Percentiles rank a stretch among this genome's conserved stretches.
phyloP scores from a whole-genome alignment of 2,113 vertebrate genomes.

The Antidorcas marsupialis region DNA sequence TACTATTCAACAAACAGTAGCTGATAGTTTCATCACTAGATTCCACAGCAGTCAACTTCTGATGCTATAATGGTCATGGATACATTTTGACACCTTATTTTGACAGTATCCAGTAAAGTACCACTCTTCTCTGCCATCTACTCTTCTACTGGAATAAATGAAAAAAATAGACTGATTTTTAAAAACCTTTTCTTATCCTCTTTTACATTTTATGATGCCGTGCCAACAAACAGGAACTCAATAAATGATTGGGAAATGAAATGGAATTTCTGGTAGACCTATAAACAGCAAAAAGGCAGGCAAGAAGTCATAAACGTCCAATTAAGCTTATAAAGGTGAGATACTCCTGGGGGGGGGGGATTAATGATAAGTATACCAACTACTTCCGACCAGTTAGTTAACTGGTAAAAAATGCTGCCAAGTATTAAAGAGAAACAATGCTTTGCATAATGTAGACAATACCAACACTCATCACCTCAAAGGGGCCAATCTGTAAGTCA shows the following conservation, averaged over 20 bases:
- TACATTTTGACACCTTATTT: background rate
- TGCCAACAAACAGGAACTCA: background rate
- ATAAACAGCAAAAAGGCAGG: background rate
- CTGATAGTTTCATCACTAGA: background rate
- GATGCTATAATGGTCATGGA: background rate
- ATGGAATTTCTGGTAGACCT: background rate
- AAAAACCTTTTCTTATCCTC: background rate
- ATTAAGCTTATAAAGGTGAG: background rate
- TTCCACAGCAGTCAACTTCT: background rate
- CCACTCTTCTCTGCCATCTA: background rate
- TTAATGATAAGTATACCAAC: background rate
- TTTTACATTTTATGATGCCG: conserved; percentile 1
- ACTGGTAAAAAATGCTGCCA: background rate
- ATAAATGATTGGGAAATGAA: background rate
- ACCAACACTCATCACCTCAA: background rate
- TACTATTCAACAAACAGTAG: background rate
- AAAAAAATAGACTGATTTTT: background rate
- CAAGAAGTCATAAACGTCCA: background rate
- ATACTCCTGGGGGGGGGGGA: background rate
- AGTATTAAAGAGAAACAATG: background rate
- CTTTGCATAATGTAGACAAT: background rate
- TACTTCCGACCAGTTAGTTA: background rate
- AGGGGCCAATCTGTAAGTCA: background rate
- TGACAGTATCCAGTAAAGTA: background rate
- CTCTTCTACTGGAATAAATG: background rate